A percentile compares a stretch with the other conserved stretches of the same genome.
Conservation (phyloP, 1,140 invertebrate species). For the Aphis gossypii region DNA sequence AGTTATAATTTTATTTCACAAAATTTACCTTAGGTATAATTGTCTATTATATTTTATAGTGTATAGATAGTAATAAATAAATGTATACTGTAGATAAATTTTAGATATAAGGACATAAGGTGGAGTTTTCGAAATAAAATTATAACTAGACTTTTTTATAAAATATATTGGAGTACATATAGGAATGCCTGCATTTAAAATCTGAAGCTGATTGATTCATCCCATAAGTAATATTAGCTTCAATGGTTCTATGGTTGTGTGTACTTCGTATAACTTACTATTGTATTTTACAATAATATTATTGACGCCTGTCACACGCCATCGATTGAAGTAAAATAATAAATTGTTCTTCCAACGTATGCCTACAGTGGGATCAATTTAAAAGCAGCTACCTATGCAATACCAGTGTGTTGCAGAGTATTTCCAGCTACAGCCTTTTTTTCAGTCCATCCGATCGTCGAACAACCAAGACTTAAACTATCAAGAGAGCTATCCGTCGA, state of each 20-base stretch:
- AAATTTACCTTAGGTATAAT: neutral
- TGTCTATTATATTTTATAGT: neutral
- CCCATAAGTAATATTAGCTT: neutral
- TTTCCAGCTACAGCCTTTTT: neutral
- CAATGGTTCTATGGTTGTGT: neutral
- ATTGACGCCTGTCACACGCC: neutral
- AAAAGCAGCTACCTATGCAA: neutral
- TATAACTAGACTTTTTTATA: neutral
- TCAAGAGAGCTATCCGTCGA: constrained; percentile 76
- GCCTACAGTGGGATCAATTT: neutral
- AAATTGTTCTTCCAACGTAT: neutral
- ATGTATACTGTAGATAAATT: too few species aligned
- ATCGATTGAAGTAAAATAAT: neutral
- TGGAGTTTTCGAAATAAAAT: neutral
- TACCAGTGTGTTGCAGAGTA: neutral
- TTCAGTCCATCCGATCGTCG: neutral
- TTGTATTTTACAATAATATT: neutral
- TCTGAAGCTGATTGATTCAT: neutral
- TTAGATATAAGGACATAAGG: too few species aligned
- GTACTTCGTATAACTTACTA: neutral
- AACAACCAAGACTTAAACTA: constrained; percentile 66
- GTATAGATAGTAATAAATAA: too few species aligned
- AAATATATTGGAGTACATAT: neutral
- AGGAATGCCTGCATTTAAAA: neutral
- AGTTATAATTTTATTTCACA: neutral